Conservation (phyloP, 1,140 invertebrate genomes). For the Cyclina sinensis region DNA sequence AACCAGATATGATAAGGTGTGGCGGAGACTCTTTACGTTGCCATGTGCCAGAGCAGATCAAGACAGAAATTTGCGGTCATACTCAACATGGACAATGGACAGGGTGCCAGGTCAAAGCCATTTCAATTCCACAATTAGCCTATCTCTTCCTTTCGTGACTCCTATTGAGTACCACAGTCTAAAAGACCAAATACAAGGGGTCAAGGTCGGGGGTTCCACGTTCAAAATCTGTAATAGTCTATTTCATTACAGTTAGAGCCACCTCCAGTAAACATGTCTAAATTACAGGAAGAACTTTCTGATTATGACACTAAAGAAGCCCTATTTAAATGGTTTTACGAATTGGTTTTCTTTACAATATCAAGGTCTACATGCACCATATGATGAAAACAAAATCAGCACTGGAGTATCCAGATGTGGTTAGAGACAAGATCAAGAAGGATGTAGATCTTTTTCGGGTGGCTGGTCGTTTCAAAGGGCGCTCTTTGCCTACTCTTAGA, state of each 20-base stretch:
- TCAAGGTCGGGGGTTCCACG: not conserved
- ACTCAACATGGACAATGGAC: not conserved
- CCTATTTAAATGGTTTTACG: not conserved
- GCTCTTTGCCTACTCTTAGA: not conserved
- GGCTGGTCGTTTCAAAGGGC: not conserved
- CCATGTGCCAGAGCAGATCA: not conserved
- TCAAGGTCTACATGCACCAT: not conserved
- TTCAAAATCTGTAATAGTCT: not conserved
- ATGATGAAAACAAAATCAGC: no score
- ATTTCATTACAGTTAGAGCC: not conserved
- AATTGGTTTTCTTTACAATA: not conserved
- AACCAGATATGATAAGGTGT: not conserved
- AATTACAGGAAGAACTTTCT: not conserved
- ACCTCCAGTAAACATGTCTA: not conserved
- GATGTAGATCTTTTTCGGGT: conserved; percentile 9
- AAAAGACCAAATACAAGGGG: not conserved
- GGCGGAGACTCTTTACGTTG: not conserved
- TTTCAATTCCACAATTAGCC: not conserved
- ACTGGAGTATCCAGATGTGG: conserved; percentile 5
- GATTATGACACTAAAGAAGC: not conserved
- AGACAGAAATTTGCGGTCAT: not conserved
- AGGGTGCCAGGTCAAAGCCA: not conserved
- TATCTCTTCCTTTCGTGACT: not conserved
- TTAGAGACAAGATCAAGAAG: conserved; percentile 29
- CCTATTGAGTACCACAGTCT: not conserved